Base-by-base conservation (phyloP, 2,797 vertebrate genomes). In the Anguilla megastoma region DNA sequence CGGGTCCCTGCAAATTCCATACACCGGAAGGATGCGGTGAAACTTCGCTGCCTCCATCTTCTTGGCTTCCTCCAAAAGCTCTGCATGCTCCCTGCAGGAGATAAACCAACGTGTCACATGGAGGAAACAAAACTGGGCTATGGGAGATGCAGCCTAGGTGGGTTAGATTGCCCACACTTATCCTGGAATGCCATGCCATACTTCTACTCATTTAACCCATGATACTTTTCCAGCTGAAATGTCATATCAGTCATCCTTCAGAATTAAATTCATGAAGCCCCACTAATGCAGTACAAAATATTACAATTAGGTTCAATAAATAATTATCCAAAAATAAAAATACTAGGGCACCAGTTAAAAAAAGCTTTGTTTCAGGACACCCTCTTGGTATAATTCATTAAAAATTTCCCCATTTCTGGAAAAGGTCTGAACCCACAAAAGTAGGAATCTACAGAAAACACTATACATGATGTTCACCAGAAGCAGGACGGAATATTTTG, bases 41-140 rank as follows among this genome's bases (percentile, higher is more conserved):
- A 99, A 99, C 93, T 99, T 99, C 27, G 98, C 98, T 86, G 98
- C 97, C 93, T 99, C 98, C 98, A 99, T 99, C 95, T 99, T 99
- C 94, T 97, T 99, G 1, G 98, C 98, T 93, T 99, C 98, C 89
- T 99, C 98, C 1, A 99, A 86, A 58, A 99, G 95, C 93, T 99
- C 98, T 0, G 96, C 93, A 10, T 97, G 98, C 79, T 99, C 98
- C 94, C 98, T 99, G 92, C 0, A 86, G 24, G 66, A 48, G 63
- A 84, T 30, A 45, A 87, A 33, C 9, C 69, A 45, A 87, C 0
- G 0, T 48, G 45, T 21, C 6, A 52, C 80, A 52, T 10, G 48
- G n/a, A 52, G 48, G n/a, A 52, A 24, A 52, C 45, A 52, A 12
- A 82, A 9, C 45, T 1, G 48, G 21, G n/a, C 18, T 1, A 63